Evolutionary conservation across 2,113 vertebrate genomes (phyloP), one percentile per base, ranked within the genome.

Genomic region (Cygnus atratus): DNA sequence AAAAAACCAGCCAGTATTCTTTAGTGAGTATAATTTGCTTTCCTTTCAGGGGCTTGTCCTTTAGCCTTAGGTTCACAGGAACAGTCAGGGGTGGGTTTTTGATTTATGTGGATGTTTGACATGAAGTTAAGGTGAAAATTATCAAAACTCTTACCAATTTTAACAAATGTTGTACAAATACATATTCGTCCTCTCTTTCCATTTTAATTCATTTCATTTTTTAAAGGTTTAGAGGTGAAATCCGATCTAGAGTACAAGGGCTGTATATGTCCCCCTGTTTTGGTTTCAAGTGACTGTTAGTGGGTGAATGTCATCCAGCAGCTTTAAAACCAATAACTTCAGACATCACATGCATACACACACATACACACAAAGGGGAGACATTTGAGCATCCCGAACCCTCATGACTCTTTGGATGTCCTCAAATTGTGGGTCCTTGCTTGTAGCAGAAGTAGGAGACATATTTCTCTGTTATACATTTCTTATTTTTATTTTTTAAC

Each of bases 391-490:
- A 61, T 50, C 41, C 20, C 65, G 67, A 92, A 26, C 43, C 2
- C 5, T 59, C 31, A 20, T 21, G 28, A 85, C 41, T 3, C 6
- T 63, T 82, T 72, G 31, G 3, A 19, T 86, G 39, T 20, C 33
- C 54, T 80, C 39, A 87, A 7, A 35, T 18, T 1, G 0, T 8
- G 19, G 10, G 8, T 93, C 16, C n/a, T 68, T 72, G 21, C 39
- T 68, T 17, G 4, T 10, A 67, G n/a, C 7, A 67, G 44, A 58
- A 91, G 18, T 39, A 20, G 9, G 13, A 91, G 66, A 74, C 24
- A 7, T 33, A 0, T 0, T 62, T 75, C 18, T 13, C 55, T 44
- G 13, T 26, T 63, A 24, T 7, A 31, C 0, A 21, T 66, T 4
- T 22, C 35, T 48, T 46, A 20, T 46, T 46, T 46, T 46, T 21